These are phyloP conservation scores for Anthopleura sola DNA, from an alignment of 64 coral and sea anemone species.

Conservation along the genomic window DNA sequence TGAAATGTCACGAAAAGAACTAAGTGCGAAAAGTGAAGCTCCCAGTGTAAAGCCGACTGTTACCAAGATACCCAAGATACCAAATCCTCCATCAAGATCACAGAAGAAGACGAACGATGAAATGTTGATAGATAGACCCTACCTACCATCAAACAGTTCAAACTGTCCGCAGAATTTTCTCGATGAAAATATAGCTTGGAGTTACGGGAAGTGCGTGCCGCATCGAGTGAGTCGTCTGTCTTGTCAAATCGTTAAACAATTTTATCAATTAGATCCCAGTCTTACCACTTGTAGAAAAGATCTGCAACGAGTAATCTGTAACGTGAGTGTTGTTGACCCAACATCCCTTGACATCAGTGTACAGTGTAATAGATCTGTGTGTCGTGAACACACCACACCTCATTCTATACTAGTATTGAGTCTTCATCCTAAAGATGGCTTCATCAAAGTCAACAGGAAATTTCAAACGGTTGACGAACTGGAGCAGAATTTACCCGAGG, in stretches of 20 bases:
- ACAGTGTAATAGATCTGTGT: conserved; percentile 36
- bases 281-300: conserved; percentile 8
- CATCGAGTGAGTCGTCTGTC: background rate
- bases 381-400: background rate
- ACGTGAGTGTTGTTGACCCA: background rate
- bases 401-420: background rate
- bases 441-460: background rate
- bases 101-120: background rate
- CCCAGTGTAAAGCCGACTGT: background rate
- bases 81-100: too few relatives aligned
- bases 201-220: background rate
- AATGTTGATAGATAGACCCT: background rate
- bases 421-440: conserved; percentile 16
- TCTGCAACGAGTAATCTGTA: conserved; percentile 16
- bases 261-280: conserved; percentile 20
- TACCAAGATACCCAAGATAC: background rate
- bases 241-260: background rate
- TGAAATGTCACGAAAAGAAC: background rate
- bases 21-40: background rate
- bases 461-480: conserved; percentile 33
- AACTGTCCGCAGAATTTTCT: background rate
- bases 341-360: conserved; percentile 3
- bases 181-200: background rate
- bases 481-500: background rate
- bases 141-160: background rate